Evolutionary conservation across 53 echinoderm and acorn worm genomes (phyloP), one percentile per base, ranked within the genome.

Genomic region (Stichopus horrens): DNA sequence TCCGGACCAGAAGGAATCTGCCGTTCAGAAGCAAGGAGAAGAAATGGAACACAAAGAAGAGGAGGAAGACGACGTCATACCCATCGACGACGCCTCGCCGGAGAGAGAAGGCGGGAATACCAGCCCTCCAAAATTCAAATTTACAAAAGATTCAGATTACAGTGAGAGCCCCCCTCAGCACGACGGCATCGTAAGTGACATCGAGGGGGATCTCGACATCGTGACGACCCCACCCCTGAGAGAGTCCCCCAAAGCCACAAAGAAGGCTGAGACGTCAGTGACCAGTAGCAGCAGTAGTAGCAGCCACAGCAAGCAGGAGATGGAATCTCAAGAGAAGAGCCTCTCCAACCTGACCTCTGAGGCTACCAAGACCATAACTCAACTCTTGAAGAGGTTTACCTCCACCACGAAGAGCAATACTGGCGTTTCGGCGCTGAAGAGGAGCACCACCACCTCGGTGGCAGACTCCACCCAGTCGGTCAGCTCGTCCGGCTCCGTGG

Each of bases 351-450:
- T 90, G 59, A 89, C 92, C 37, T 92, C 90, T 5, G 91, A 89
- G 74, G 92, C 88, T 82, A 91, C 86, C 88, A 80, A 91, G 86
- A 89, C 94, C 83, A 90, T 96, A 59, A 96, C 92, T 20, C 85
- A 96, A 91, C 79, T 96, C 90, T 71, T 96, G 63, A 88, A 92
- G 85, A 86, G 92, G 77, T 91, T 96, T 76, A 92, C 89, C 11
- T 86, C 91, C 57, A 66, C 89, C 59, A 55, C 87, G 9, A 55
- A 18, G 22, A 75, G 74, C 56, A 55, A 20, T 18, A 87, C n/a
- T 3, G 74, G 75, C 14, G n/a, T 75, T 5, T 71, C 89, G 5
- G 55, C 76, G 9, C 76, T 65, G 52, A 51, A 86, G 76, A 86
- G 89, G 88, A 74, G 89, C 79, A 51, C 88, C 19, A 83, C 91